Percentiles rank a stretch among this genome's conserved stretches.
Conservation (phyloP, 2,888 invertebrate species). For the Campoplex capitator region DNA sequence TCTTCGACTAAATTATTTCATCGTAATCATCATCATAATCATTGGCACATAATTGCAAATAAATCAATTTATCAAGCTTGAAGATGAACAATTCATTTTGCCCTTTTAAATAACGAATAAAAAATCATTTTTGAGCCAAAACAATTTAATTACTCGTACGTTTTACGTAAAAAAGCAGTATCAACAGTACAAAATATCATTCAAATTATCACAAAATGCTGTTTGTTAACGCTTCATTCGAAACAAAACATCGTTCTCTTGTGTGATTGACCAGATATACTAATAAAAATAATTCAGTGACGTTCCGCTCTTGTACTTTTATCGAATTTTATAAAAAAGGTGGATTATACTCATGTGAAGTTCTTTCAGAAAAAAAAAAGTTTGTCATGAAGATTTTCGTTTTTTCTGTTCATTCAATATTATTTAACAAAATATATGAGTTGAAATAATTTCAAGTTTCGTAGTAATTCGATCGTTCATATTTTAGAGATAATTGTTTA, state of each 20-base stretch:
- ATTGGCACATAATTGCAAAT: background rate
- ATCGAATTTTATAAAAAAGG: background rate
- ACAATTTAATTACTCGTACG: background rate
- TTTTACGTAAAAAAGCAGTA: background rate
- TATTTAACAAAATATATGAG: background rate
- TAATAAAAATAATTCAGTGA: background rate
- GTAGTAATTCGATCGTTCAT: background rate
- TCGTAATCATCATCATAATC: background rate
- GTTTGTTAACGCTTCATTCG: background rate
- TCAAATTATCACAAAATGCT: background rate
- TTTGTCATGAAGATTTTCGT: background rate
- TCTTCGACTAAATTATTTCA: background rate
- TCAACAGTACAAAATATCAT: background rate
- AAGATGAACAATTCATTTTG: background rate
- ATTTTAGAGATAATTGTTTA: background rate
- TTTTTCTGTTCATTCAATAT: background rate
- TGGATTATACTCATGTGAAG: background rate
- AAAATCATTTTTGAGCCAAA: background rate
- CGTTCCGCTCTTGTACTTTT: background rate
- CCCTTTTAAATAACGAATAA: background rate
- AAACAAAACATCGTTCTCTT: background rate
- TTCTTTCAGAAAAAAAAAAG: background rate
- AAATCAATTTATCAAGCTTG: background rate
- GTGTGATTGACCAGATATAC: background rate
- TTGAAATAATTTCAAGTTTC: conserved; percentile 16